Conservation (phyloP, 2,888 invertebrate genomes). For the Xiphydria camelus region DNA sequence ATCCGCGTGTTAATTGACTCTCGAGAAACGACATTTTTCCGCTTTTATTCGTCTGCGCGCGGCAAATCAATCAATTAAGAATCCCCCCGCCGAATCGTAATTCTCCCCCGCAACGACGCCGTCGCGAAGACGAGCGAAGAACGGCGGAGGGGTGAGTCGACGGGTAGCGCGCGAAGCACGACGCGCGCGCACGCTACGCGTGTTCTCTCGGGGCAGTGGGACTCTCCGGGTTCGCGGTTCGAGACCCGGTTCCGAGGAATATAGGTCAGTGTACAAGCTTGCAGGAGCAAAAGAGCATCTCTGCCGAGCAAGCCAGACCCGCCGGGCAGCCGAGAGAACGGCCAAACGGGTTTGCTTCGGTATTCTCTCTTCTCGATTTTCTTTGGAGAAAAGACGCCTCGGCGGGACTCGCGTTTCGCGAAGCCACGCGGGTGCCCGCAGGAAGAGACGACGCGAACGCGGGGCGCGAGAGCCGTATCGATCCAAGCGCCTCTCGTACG, state of each 20-base stretch:
- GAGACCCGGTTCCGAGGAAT: constrained; percentile 53
- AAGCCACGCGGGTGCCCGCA: too few species aligned
- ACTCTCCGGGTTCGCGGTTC: constrained; percentile 28
- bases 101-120: too few species aligned
- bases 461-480: too few species aligned
- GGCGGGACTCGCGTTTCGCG: too few species aligned
- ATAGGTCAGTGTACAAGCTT: constrained; percentile 56
- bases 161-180: constrained; percentile 2
- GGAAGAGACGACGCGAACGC: too few species aligned
- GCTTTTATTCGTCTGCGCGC: too few species aligned
- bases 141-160: not conserved
- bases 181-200: constrained; percentile 17
- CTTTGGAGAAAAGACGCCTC: not conserved
- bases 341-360: constrained; percentile 53
- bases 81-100: too few species aligned
- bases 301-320: constrained; percentile 29
- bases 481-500: too few species aligned
- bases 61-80: too few species aligned
- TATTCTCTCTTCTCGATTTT: constrained; percentile 17
- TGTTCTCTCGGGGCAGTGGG: constrained; percentile 41
- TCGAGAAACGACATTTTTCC: too few species aligned
- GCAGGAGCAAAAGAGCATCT: constrained; percentile 49
- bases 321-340: constrained; percentile 40
- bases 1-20: too few species aligned
- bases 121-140: not conserved